phyloP scores from a whole-genome alignment of 2,888 invertebrate species.

The Oeneis ivallda region DNA sequence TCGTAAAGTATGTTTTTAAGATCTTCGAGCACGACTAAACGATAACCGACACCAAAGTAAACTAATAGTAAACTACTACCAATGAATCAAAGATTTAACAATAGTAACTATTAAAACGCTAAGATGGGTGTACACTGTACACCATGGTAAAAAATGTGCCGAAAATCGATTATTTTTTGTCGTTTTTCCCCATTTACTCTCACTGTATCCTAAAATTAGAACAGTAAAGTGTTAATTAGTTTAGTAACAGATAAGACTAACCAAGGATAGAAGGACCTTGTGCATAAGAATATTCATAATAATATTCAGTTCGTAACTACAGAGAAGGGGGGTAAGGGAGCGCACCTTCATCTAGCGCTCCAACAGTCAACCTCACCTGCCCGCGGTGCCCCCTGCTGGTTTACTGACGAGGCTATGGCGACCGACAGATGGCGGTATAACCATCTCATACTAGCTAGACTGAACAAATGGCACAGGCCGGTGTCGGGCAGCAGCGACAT shows the following conservation, averaged over 20 bases:
- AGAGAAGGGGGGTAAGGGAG: no score
- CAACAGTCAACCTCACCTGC: no score
- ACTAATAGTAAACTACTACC: constrained; percentile 39
- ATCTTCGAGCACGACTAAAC: constrained; percentile 39
- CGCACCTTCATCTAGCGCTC: no score
- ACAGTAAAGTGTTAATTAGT: not conserved
- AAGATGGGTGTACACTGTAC: constrained; percentile 15
- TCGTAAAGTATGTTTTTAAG: constrained; percentile 17
- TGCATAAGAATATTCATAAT: not conserved
- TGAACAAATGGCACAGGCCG: no score
- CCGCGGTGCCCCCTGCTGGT: no score
- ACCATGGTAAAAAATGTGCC: constrained; percentile 14
- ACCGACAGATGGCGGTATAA: no score
- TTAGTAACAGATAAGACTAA: not conserved
- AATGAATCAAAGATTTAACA: constrained; percentile 34
- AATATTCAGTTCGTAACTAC: not conserved
- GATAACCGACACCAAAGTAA: constrained; percentile 35
- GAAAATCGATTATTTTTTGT: not conserved
- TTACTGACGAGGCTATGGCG: no score
- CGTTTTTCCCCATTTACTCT: not conserved
- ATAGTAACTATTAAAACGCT: constrained; percentile 39
- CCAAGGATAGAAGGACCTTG: not conserved
- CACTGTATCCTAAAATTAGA: not conserved
- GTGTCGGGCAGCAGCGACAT: no score
- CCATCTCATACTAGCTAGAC: no score